Evolutionary conservation across 2,797 vertebrate genomes (phyloP), one percentile per base, ranked within the genome.

Genomic region (Paramormyrops hopkinsi): DNA sequence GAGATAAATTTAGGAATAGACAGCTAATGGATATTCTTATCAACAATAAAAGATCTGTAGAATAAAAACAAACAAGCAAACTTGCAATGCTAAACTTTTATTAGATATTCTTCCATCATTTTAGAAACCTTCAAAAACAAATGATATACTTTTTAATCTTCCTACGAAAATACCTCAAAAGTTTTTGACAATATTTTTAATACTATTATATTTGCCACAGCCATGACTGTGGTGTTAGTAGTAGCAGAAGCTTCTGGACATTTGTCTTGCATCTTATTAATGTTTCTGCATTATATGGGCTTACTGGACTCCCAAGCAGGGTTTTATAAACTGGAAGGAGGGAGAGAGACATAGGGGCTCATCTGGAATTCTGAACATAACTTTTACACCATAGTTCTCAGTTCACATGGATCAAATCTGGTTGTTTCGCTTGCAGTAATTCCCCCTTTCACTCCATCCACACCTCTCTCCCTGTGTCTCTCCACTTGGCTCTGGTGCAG

Each of bases 181-280:
- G 87, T 88, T 37, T 90, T 9, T 89, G 90, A 90, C 90, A 91
- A 91, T 90, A 90, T 88, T 83, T 89, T 87, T 83, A 82, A 73
- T 93, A 92, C 92, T 90, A 92, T 91, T 90, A 69, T 62, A 85
- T 88, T 91, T 90, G 46, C 89, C 91, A 90, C 86, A 59, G 89
- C 50, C 19, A 89, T 73, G 54, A 89, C 84, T 56, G 54, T 56
- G 88, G 51, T 73, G 76, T 90, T 87, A 79, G 88, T 88, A 73
- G 90, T 69, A 46, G 86, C 83, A 54, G 85, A 88, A 48, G 14
- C 86, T 90, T 59, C 12, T 84, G 88, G 90, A 90, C 82, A 33
- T 88, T 44, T 87, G 4, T 11, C 65, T 90, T 90, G 88, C 41
- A 53, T 76, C 92, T 91, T 85, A 92, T 90, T 90, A 89, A 50